Evolutionary conservation across 1,140 invertebrate genomes (phyloP).

Genomic region (fruit fly (Drosophila melanogaster)): DNA sequence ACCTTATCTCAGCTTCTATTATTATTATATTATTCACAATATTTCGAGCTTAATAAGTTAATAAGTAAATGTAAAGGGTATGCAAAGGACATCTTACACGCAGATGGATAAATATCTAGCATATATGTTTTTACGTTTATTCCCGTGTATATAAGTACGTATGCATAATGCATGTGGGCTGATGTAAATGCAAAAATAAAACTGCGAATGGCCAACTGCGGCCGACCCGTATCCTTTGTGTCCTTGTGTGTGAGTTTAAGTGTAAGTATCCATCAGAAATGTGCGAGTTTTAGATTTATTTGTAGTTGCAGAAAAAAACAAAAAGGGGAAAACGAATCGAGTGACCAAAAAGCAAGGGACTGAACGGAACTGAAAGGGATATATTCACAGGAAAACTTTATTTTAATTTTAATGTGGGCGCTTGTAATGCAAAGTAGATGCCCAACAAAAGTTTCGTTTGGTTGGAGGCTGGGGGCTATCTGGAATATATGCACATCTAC

Average conservation of each 20-base stretch:
- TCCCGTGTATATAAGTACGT: conserved; percentile 6
- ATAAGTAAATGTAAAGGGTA: not conserved
- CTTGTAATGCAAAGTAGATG: conserved; percentile 75
- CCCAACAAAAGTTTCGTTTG: conserved; percentile 35
- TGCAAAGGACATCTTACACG: not conserved
- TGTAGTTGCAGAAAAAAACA: conserved; percentile 59
- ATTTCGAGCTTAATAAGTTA: too few relatives aligned
- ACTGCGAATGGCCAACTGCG: conserved; percentile 74
- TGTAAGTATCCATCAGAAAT: conserved; percentile 68
- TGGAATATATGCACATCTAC: conserved; percentile 3
- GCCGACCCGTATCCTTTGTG: conserved; percentile 66
- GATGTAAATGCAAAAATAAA: conserved; percentile 80
- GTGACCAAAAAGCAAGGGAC: not conserved
- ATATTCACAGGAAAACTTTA: conserved; percentile 58
- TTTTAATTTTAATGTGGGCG: conserved; percentile 80
- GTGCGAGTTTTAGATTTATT: conserved; percentile 82
- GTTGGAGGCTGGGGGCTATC: not conserved
- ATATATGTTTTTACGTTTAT: conserved; percentile 21
- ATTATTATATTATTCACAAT: too few relatives aligned
- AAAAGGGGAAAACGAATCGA: conserved; percentile 1
- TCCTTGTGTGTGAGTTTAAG: conserved; percentile 14
- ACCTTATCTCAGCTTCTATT: too few relatives aligned
- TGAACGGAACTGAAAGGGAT: conserved; percentile 32
- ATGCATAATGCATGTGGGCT: conserved; percentile 79
- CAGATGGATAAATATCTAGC: not conserved